phyloP scores from a whole-genome alignment of 2,113 vertebrate genomes.

The Pogonocichla stellata region DNA sequence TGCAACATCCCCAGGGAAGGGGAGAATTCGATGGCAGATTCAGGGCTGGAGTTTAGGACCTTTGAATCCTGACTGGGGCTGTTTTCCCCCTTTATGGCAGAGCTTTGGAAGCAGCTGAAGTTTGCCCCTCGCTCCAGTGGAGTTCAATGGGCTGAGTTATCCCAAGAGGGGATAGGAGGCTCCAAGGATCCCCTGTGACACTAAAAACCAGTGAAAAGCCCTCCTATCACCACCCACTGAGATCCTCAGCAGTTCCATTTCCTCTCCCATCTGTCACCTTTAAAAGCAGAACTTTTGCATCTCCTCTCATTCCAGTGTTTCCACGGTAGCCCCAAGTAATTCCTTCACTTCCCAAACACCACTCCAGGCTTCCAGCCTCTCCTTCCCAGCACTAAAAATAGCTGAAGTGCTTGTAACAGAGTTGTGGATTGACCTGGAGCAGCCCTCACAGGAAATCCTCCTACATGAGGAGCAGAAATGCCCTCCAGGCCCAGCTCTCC shows the following conservation, averaged over 20 bases:
- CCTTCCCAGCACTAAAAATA: background rate
- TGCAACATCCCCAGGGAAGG: background rate
- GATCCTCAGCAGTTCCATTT: background rate
- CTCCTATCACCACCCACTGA: background rate
- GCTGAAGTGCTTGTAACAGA: background rate
- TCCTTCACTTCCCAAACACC: background rate
- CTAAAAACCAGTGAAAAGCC: background rate
- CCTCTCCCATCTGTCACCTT: conserved; percentile 35
- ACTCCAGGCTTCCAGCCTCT: background rate
- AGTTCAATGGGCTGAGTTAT: background rate
- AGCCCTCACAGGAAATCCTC: background rate
- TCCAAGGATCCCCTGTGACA: background rate
- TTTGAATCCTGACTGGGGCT: background rate
- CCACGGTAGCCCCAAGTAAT: background rate
- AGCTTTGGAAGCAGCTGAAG: background rate
- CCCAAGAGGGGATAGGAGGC: background rate
- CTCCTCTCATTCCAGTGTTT: background rate
- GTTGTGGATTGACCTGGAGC: background rate
- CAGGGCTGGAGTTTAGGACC: background rate
- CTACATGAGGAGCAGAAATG: accelerated
- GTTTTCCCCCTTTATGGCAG: background rate
- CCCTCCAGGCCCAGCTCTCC: background rate
- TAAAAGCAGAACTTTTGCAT: background rate
- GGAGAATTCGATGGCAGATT: background rate
- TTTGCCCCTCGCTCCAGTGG: background rate